These are phyloP conservation scores for Ciona savignyi DNA, from an alignment of 23 tunicate genomes.

Conservation along the genomic window DNA sequence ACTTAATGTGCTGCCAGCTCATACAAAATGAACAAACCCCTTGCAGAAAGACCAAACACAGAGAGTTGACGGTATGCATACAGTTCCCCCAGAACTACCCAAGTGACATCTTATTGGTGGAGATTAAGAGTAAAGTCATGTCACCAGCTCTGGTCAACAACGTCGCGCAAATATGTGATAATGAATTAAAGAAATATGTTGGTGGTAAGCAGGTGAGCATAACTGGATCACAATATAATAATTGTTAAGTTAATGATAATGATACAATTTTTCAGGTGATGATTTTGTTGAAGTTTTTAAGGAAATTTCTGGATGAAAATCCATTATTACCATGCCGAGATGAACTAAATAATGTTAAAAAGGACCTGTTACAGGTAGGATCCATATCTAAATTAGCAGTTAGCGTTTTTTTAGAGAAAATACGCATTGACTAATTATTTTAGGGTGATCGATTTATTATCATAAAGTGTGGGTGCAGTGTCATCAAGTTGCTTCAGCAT, in stretches of 20 bases:
- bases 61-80: conserved; percentile 63
- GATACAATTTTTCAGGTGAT: conserved; percentile 25
- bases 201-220: background rate
- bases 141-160: conserved; percentile 50
- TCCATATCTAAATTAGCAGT: too few relatives aligned
- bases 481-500: background rate
- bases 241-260: too few relatives aligned
- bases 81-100: conserved; percentile 83
- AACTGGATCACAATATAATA: too few relatives aligned
- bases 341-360: conserved; percentile 48
- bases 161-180: conserved; percentile 54
- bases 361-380: conserved; percentile 48
- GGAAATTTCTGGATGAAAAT: conserved; percentile 73
- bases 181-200: conserved; percentile 63
- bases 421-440: too few relatives aligned
- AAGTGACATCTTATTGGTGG: conserved; percentile 40
- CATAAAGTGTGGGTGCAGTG: too few relatives aligned
- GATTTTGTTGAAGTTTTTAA: conserved; percentile 39
- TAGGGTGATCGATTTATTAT: too few relatives aligned
- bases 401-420: too few relatives aligned
- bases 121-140: conserved; percentile 81
- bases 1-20: too few relatives aligned
- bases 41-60: conserved; percentile 46
- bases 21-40: too few relatives aligned
- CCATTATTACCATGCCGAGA: conserved; percentile 86